These are phyloP conservation scores for Agonopterix subpropinquella DNA, from an alignment of 2,888 invertebrate genomes.

Conservation along the genomic window DNA sequence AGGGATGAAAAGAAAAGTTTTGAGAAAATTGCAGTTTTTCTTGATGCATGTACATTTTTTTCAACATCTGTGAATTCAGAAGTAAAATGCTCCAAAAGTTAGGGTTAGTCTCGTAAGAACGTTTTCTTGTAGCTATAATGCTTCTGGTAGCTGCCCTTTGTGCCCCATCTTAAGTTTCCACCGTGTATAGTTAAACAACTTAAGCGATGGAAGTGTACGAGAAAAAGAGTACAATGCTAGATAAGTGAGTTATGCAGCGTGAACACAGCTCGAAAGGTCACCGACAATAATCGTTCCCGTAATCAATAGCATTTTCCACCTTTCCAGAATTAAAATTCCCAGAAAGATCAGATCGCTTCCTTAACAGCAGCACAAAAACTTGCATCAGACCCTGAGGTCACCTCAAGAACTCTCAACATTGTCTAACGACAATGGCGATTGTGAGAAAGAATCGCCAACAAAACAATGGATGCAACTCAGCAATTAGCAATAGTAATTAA, in stretches of 20 bases:
- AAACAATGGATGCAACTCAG: constrained; percentile 59
- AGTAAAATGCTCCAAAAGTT: no score
- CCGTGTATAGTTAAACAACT: no score
- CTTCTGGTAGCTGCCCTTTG: no score
- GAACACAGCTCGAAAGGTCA: background rate
- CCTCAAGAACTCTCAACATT: constrained; percentile 57
- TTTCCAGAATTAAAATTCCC: constrained; percentile 25
- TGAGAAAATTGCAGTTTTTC: no score
- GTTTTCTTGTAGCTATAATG: no score
- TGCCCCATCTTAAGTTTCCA: no score
- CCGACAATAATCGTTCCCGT: no score
- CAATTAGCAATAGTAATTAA: constrained; percentile 68
- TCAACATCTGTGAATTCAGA: no score
- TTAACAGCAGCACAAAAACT: constrained; percentile 36
- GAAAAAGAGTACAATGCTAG: background rate
- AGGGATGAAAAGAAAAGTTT: no score
- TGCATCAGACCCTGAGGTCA: constrained; percentile 61
- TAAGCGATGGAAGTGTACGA: no score
- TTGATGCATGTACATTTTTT: no score
- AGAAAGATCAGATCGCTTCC: constrained; percentile 34
- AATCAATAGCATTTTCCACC: constrained; percentile 2
- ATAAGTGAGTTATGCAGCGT: background rate
- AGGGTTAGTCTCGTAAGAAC: no score
- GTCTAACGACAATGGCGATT: constrained; percentile 69
- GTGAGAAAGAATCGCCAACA: constrained; percentile 59